Evolutionary conservation across 2,113 vertebrate genomes (phyloP).

Genomic region (Craseonycteris thonglongyai): DNA sequence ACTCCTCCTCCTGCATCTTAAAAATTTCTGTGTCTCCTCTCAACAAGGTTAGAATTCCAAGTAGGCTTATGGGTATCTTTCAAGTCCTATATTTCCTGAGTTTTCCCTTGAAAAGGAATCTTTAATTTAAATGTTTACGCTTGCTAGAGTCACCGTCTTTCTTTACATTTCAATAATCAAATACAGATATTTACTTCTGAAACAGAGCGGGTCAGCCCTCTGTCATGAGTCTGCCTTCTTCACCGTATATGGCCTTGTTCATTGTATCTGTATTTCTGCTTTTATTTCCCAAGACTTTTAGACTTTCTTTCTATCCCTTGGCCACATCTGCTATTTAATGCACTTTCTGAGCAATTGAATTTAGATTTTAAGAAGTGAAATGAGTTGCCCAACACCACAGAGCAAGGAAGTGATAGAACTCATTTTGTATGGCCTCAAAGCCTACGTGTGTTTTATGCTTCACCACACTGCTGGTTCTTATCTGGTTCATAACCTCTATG

Average conservation of each 20-base stretch:
- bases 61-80: neutral
- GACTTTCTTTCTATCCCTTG: neutral
- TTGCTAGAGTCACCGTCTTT: neutral
- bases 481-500: neutral
- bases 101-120: neutral
- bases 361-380: neutral
- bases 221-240: neutral
- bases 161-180: neutral
- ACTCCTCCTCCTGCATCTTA: neutral
- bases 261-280: neutral
- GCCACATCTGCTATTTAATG: neutral
- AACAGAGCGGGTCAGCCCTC: neutral
- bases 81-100: neutral
- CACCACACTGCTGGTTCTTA: neutral
- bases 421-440: neutral
- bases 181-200: neutral
- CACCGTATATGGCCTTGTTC: neutral
- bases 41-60: neutral
- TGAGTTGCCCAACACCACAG: neutral
- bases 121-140: neutral
- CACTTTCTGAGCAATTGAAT: neutral
- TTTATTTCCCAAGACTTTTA: neutral
- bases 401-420: neutral
- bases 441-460: neutral
- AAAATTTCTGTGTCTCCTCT: neutral